A percentile compares a stretch with the other conserved stretches of the same genome.
Evolutionary conservation across 2,797 vertebrate genomes (phyloP).

Genomic region (Halcyon chelicuti): DNA sequence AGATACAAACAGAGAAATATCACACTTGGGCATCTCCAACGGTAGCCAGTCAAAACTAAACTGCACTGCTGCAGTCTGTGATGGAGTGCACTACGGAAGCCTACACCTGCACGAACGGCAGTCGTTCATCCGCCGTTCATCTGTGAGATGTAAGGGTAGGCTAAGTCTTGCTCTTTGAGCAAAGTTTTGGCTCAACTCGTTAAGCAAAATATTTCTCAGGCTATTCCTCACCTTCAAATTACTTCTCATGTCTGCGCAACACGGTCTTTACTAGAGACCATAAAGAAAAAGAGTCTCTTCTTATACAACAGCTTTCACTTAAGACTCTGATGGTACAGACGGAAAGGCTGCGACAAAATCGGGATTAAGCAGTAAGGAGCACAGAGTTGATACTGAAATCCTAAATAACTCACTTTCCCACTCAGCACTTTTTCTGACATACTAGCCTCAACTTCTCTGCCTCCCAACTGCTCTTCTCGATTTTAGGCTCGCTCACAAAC

Average conservation of each 20-base stretch:
- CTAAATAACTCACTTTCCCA: not conserved
- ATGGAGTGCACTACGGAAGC: not conserved
- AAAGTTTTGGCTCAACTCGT: not conserved
- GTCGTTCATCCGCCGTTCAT: not conserved
- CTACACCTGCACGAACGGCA: rapidly evolving
- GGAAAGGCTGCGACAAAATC: not conserved
- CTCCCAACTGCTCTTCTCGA: not conserved
- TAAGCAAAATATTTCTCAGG: not conserved
- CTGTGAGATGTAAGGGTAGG: not conserved
- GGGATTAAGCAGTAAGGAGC: not conserved
- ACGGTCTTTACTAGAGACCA: not conserved
- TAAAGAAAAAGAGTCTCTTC: not conserved
- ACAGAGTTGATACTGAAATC: not conserved
- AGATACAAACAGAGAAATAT: not conserved
- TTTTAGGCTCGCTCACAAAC: not conserved
- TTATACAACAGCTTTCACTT: not conserved
- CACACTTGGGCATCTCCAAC: not conserved
- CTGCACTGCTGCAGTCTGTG: not conserved
- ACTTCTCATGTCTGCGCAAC: not conserved
- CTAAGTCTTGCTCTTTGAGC: not conserved
- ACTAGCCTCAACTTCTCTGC: not conserved
- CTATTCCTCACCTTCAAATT: not conserved
- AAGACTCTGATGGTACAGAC: not conserved
- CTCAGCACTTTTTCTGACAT: not conserved
- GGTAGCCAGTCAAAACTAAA: not conserved